phyloP scores from a whole-genome alignment of 2,113 vertebrate genomes.

The Cisticola juncidis region DNA sequence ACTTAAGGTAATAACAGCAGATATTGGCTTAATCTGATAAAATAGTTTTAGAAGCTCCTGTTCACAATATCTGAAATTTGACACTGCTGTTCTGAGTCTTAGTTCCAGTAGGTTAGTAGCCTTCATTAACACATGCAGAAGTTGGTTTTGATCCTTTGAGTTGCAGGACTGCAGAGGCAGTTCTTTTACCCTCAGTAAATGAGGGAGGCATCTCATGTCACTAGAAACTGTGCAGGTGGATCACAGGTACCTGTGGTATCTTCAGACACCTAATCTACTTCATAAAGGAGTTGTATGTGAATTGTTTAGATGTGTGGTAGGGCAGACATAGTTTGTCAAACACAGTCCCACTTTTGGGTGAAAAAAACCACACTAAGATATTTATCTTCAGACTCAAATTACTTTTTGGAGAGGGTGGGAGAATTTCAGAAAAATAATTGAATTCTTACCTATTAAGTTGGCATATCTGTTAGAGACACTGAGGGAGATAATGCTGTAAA shows the following conservation, averaged over 20 bases:
- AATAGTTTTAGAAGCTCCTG: not conserved
- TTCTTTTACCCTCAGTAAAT: not conserved
- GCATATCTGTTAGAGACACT: not conserved
- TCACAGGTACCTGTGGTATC: not conserved
- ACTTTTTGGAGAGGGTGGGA: not conserved
- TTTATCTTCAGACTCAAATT: not conserved
- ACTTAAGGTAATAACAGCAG: not conserved
- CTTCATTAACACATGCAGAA: not conserved
- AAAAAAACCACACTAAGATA: not conserved
- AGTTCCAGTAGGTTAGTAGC: not conserved
- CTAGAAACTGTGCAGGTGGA: not conserved
- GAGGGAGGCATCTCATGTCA: not conserved
- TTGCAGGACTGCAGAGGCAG: not conserved
- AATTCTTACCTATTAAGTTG: not conserved
- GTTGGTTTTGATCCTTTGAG: not conserved
- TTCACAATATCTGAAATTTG: not conserved
- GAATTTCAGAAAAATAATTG: not conserved
- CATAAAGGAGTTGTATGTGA: rapidly evolving
- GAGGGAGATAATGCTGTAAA: not conserved
- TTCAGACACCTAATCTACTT: not conserved
- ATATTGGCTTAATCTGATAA: not conserved
- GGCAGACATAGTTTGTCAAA: not conserved
- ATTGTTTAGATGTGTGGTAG: not conserved
- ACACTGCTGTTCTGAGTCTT: not conserved
- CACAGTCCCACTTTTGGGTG: not conserved